These are phyloP conservation scores for Chaenodraco wilsoni DNA, from an alignment of 2,797 vertebrate genomes.

Conservation along the genomic window DNA sequence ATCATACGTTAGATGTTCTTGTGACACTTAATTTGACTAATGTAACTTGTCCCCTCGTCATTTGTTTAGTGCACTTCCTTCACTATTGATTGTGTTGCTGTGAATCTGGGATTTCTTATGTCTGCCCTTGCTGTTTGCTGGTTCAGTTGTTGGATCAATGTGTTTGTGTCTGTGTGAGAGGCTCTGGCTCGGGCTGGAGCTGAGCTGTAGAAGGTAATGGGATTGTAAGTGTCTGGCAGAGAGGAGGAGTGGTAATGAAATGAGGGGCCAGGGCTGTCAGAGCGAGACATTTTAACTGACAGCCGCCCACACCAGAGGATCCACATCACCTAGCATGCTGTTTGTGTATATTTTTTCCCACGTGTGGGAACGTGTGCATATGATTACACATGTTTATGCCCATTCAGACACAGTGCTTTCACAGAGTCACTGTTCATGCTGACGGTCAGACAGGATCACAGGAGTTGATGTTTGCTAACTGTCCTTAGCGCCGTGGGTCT, in stretches of 20 bases:
- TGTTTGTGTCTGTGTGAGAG: conserved; percentile 56
- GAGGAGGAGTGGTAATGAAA: conserved; percentile 67
- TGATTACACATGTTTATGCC: conserved; percentile 15
- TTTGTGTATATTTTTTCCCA: conserved; percentile 19
- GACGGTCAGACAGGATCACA: conserved; percentile 43
- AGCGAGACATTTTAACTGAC: conserved; percentile 41
- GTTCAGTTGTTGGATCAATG: conserved; percentile 63
- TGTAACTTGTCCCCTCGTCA: not conserved
- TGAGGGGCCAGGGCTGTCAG: conserved; percentile 47
- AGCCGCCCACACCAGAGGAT: conserved; percentile 26
- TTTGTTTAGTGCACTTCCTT: conserved; percentile 26
- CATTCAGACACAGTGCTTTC: conserved; percentile 16
- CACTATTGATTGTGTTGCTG: conserved; percentile 39
- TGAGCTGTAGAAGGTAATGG: conserved; percentile 67
- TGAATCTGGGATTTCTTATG: conserved; percentile 35
- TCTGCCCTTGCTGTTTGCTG: conserved; percentile 44
- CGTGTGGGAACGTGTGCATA: conserved; percentile 10
- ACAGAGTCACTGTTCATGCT: conserved; percentile 22
- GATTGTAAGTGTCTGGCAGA: conserved; percentile 73
- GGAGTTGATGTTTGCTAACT: conserved; percentile 45
- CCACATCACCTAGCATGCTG: conserved; percentile 6
- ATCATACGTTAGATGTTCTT: conserved; percentile 35
- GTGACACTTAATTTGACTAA: conserved; percentile 27
- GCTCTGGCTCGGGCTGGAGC: conserved; percentile 31
- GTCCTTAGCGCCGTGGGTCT: conserved; percentile 54